Base-by-base conservation (phyloP, 53 echinoderm and acorn worm genomes). In the Luidia sarsii region DNA sequence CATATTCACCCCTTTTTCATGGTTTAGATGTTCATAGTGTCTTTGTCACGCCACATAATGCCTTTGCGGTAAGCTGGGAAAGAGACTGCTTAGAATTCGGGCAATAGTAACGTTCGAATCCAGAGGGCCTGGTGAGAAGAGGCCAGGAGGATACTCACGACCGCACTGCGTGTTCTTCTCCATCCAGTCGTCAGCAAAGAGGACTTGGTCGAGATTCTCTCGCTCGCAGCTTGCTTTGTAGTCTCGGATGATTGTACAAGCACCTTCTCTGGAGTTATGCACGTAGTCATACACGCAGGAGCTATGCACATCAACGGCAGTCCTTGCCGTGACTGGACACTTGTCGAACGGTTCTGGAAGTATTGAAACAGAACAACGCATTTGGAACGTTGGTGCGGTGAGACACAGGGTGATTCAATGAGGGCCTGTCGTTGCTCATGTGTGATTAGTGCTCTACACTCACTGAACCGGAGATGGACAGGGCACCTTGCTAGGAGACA, bases 291-390 rank as follows among this genome's bases (percentile, higher is more conserved):
- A 56, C n/a, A 37, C 39, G 16, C 72, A 72, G 2, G 34, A 33
- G 19, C 36, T 29, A 34, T 32, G 33, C 13, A 2, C 11, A 16
- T 3, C 3, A 7, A 30, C 63, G 2, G 63, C 63, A 35, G 35
- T 63, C 19, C 31, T 32, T 63, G 63, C 63, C 19, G 63, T 63
- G n/a, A 13, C 20, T n/a, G 63, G 63, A 19, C 63, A 63, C 34
- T 29, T 51, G 3, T 7, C 18, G 51, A 51, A 51, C 3, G 51
- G 51, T 3, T 51, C 51, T 51, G 19, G 41, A 7, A 11, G 41
- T 51, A 3, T 3, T 51, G 9, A 51, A 34, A 16, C 9, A 63
- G 32, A 10, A 63, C n/a, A 13, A n/a, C n/a, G n/a, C n/a, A n/a
- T n/a, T n/a, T n/a, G n/a, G n/a, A n/a, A n/a, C n/a, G n/a, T n/a